phyloP scores from a whole-genome alignment of 2,888 invertebrate genomes.

The Punctoribates punctum region DNA sequence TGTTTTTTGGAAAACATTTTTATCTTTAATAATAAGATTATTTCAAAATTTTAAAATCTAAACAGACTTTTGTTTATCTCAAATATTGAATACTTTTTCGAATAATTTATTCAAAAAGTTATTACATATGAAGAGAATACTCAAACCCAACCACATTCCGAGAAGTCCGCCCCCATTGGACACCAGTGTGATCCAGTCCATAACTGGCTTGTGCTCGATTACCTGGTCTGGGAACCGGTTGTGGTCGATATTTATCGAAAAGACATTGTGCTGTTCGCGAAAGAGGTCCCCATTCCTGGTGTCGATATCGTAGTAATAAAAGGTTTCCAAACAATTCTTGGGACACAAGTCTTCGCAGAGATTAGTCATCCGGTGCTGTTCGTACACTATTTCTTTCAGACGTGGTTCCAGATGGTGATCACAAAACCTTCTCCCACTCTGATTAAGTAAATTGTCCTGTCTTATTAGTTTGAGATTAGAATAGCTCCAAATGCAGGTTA shows the following conservation, averaged over 20 bases:
- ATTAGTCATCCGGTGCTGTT: background rate
- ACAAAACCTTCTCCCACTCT: background rate
- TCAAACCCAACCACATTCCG: background rate
- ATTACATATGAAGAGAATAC: no score
- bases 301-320: background rate
- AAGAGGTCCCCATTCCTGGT: no score
- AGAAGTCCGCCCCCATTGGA: background rate
- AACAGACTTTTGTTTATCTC: no score
- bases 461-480: background rate
- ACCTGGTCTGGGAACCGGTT: background rate
- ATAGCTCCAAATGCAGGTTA: background rate
- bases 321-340: background rate
- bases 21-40: no score
- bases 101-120: no score
- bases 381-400: background rate
- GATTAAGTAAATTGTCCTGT: background rate
- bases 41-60: no score
- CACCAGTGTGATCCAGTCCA: background rate
- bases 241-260: background rate
- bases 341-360: background rate
- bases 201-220: background rate
- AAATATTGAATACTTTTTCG: no score
- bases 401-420: background rate
- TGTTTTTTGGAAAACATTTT: no score
- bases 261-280: background rate